A percentile compares a stretch with the other conserved stretches of the same genome.
Evolutionary conservation across 2,888 invertebrate genomes (phyloP).

Genomic region (Aphrophora alni): DNA sequence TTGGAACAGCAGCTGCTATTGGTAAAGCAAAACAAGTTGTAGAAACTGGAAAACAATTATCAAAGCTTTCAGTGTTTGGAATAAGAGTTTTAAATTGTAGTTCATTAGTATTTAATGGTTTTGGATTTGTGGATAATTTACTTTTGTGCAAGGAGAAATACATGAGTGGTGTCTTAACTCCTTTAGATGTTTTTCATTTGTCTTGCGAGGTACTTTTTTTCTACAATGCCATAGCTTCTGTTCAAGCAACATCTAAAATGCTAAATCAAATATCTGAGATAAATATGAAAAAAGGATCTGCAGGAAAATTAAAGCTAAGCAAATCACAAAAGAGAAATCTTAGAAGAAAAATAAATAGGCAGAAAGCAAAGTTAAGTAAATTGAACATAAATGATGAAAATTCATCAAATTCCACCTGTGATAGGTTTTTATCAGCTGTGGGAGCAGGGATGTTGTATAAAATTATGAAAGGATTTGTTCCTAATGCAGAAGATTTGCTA

Average conservation of each 20-base stretch:
- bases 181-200: constrained; percentile 24
- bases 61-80: constrained; percentile 23
- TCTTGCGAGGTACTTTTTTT: constrained; percentile 28
- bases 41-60: constrained; percentile 7
- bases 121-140: constrained; percentile 28
- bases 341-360: constrained; percentile 12
- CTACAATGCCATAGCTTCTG: constrained; percentile 26
- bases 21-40: constrained; percentile 10
- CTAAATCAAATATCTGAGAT: constrained; percentile 12
- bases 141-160: constrained; percentile 12
- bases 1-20: constrained; percentile 10
- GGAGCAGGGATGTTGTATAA: background rate
- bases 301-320: constrained; percentile 17
- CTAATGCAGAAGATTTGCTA: constrained; percentile 12
- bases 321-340: constrained; percentile 31
- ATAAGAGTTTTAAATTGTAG: constrained; percentile 10
- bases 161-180: constrained; percentile 6
- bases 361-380: constrained; percentile 19
- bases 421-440: background rate
- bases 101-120: constrained; percentile 25
- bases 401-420: background rate
- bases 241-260: constrained; percentile 17
- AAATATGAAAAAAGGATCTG: background rate
- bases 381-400: background rate
- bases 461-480: constrained; percentile 13